Conservation (phyloP, 2,113 vertebrate species). For the Eudyptes chrysolophus region DNA sequence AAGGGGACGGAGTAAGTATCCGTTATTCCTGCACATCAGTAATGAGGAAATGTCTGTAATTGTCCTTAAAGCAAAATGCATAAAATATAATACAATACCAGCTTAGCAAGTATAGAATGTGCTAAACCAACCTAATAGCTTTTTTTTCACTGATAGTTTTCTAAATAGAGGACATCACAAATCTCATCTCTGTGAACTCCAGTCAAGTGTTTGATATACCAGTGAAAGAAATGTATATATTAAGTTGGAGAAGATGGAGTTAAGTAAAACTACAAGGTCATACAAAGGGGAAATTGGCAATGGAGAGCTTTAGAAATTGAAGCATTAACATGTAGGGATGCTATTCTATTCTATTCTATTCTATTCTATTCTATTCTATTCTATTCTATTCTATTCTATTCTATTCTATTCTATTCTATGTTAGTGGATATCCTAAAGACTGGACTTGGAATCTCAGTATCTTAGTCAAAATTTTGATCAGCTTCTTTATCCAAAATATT, state of each 20-base stretch:
- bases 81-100: neutral
- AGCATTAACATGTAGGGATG: rapidly evolving
- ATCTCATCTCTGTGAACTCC: neutral
- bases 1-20: neutral
- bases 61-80: neutral
- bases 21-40: neutral
- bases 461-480: neutral
- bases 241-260: neutral
- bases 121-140: neutral
- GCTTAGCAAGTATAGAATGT: neutral
- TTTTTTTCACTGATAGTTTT: neutral
- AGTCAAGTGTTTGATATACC: neutral
- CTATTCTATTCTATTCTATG: neutral
- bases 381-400: no score
- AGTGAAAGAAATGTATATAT: neutral
- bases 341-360: neutral
- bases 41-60: neutral
- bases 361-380: no score
- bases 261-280: neutral
- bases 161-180: neutral
- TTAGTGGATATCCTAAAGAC: neutral
- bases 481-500: neutral
- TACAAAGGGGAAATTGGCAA: neutral
- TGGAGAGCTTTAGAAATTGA: neutral
- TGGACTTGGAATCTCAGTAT: neutral